Conservation (phyloP, 2,888 invertebrate species). For the Nemotelus pantherinus region DNA sequence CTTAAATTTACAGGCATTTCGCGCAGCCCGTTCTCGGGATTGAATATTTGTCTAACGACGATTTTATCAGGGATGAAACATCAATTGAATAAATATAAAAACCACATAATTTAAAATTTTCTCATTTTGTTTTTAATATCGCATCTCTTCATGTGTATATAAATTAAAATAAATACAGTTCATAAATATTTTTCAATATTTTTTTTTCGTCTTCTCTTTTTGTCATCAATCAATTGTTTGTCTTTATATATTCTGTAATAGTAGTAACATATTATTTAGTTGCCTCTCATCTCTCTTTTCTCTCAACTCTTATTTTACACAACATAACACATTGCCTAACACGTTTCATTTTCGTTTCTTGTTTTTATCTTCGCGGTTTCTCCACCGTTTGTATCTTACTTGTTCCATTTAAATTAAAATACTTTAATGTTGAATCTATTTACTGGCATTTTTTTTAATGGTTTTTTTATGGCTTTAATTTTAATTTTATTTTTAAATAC, state of each 20-base stretch:
- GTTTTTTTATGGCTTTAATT: conserved; percentile 11
- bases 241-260: conserved; percentile 32
- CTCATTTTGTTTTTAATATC: conserved; percentile 61
- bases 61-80: too few species aligned
- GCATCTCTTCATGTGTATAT: conserved; percentile 63
- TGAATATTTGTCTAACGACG: too few species aligned
- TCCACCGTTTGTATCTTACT: not conserved
- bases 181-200: conserved; percentile 56
- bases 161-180: conserved; percentile 65
- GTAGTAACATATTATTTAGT: conserved; percentile 34
- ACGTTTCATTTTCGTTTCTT: conserved; percentile 10
- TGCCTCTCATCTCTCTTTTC: conserved; percentile 16
- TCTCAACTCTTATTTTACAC: conserved; percentile 39
- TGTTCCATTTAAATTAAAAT: conserved; percentile 1
- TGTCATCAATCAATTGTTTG: conserved; percentile 52
- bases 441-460: not conserved
- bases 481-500: conserved; percentile 36
- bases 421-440: conserved; percentile 5
- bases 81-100: not conserved
- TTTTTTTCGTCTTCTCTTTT: conserved; percentile 53
- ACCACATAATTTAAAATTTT: conserved; percentile 35
- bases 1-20: too few species aligned
- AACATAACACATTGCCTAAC: conserved; percentile 44
- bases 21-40: too few species aligned
- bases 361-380: conserved; percentile 20